Base-by-base conservation (phyloP, 2,888 invertebrate species). In the Halictus quadricinctus region DNA sequence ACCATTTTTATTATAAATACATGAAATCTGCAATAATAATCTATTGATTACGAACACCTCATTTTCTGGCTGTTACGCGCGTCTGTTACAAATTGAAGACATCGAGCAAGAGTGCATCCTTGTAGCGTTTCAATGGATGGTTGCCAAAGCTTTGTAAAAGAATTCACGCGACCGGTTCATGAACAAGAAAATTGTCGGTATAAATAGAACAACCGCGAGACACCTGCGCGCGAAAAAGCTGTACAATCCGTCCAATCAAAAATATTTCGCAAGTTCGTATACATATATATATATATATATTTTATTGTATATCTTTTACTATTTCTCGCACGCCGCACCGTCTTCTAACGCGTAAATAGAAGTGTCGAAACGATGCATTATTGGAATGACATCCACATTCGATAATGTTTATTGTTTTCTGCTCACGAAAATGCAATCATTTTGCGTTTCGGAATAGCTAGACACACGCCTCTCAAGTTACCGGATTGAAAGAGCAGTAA, bases 101-200 rank as follows among this genome's bases (percentile, higher is more conserved):
- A 41, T 36, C 25, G 12, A 36, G 5, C 13, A 43, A 72, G 82
- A 80, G 54, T 29, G 72, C 48, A 48, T 74, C 72, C 77, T 74
- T 74, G 29, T 43, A 54, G 13, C 46, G 25, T 21, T 10, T 2
- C 5, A 41, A 69, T 84, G 89, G 87, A 81, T 58, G 66, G 8
- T 2, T 50, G 87, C 87, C 88, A 89, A 54, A 70, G 25, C 21
- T 69, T 72, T 66, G 48, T 54, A 76, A 80, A 80, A 81, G 81
- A 85, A 87, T 76, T 36, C 82, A 79, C 75, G 78, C 36, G 66
- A 15, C 48, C 41, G 64, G 69, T 72, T 58, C 77, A 76, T 60
- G 81, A 76, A 72, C 73, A 76, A 81, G 48, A 79, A 87, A 87
- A 87, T 87, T 80, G 29, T n/a, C 21, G 58, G 5, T 88, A 90